Evolutionary conservation across 2,113 vertebrate species (phyloP).

Genomic region (Hucho hucho): DNA sequence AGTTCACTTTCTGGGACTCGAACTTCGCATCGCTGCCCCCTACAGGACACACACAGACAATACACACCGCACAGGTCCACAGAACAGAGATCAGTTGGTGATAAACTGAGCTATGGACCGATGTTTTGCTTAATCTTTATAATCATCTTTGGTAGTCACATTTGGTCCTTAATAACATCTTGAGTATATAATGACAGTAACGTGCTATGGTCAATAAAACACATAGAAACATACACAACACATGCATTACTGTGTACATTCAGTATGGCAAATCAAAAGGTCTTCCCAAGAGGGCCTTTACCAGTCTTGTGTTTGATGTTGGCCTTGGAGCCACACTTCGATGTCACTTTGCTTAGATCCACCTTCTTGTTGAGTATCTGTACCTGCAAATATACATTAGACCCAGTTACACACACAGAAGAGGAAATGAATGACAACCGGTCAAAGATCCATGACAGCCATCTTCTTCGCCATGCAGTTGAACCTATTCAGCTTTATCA

Average conservation of each 20-base stretch:
- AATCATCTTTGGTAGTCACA: no score
- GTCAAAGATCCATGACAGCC: background rate
- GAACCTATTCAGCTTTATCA: background rate
- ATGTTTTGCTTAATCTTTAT: no score
- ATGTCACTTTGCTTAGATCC: slow-evolving; percentile 91
- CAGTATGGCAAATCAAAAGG: background rate
- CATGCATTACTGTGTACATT: background rate
- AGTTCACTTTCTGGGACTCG: slow-evolving; percentile 87
- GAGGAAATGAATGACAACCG: slow-evolving; percentile 1
- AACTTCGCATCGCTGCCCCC: slow-evolving; percentile 90
- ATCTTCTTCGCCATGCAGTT: background rate
- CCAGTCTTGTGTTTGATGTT: slow-evolving; percentile 95
- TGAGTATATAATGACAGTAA: no score
- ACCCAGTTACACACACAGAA: slow-evolving; percentile 11
- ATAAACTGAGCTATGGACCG: background rate
- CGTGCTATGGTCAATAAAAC: background rate
- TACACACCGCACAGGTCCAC: background rate
- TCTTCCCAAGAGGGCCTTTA: slow-evolving; percentile 50
- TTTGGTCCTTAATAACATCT: no score
- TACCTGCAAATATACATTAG: slow-evolving; percentile 73
- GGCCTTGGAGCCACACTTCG: slow-evolving; percentile 92
- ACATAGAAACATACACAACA: background rate
- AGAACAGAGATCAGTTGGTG: background rate
- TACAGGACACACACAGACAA: slow-evolving; percentile 46
- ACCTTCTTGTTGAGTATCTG: slow-evolving; percentile 95